A percentile compares a stretch with the other conserved stretches of the same genome.
These are phyloP conservation scores for Tromatobia lineatoria DNA, from an alignment of 2,888 invertebrate species.

Conservation along the genomic window DNA sequence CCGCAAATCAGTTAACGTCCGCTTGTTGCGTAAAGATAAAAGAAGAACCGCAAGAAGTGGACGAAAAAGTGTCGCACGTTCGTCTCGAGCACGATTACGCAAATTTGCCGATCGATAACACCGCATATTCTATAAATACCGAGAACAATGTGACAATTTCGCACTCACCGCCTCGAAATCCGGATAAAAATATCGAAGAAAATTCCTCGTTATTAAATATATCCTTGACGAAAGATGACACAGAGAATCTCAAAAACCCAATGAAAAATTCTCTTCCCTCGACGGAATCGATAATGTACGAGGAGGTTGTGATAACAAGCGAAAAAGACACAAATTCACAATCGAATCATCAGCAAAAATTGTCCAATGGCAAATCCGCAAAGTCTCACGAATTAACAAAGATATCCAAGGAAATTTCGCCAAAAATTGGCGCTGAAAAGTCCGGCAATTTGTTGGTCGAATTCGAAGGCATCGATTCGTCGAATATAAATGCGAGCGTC, in stretches of 20 bases:
- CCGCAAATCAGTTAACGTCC: neutral
- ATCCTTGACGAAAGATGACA: neutral
- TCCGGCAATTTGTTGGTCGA: neutral
- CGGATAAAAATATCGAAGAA: neutral
- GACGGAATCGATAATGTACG: neutral
- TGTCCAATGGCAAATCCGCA: constrained; percentile 17
- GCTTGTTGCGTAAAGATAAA: constrained; percentile 31
- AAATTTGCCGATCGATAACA: constrained; percentile 38
- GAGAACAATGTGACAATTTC: constrained; percentile 65
- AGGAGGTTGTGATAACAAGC: constrained; percentile 36
- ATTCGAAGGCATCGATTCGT: constrained; percentile 30
- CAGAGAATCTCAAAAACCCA: neutral
- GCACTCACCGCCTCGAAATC: constrained; percentile 51
- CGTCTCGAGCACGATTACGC: constrained; percentile 70
- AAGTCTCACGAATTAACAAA: constrained; percentile 10
- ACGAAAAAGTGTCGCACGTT: constrained; percentile 44
- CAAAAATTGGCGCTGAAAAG: constrained; percentile 1
- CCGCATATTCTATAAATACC: neutral
- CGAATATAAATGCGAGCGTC: constrained; percentile 30
- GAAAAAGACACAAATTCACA: neutral
- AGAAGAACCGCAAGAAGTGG: constrained; percentile 30
- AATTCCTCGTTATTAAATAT: constrained; percentile 1
- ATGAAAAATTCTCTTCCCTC: neutral
- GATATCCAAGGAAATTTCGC: constrained; percentile 14
- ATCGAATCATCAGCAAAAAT: neutral